phyloP scores from a whole-genome alignment of 1,140 invertebrate genomes.

The Colletes latitarsis region DNA sequence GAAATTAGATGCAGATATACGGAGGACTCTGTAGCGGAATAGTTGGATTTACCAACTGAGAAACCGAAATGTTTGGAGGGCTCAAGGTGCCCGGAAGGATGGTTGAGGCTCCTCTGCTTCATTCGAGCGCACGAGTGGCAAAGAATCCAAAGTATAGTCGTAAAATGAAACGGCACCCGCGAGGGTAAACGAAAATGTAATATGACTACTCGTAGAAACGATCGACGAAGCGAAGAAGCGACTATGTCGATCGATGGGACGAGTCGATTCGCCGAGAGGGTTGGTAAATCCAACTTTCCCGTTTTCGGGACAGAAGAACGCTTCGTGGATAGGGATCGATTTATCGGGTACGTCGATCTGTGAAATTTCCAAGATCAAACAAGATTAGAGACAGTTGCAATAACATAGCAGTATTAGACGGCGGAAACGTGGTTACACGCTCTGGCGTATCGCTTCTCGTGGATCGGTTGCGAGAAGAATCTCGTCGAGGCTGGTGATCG shows the following conservation, averaged over 20 bases:
- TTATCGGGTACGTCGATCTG: conserved; percentile 30
- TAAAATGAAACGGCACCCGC: not conserved
- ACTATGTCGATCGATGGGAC: not conserved
- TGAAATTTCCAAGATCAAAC: conserved; percentile 49
- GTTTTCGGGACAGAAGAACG: conserved; percentile 11
- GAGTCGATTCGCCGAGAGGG: not conserved
- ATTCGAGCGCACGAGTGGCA: not conserved
- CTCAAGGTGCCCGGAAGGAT: too few relatives aligned
- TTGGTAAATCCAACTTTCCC: conserved; percentile 44
- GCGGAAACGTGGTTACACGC: not conserved
- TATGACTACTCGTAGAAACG: not conserved
- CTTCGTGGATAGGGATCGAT: not conserved
- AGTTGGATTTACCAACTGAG: conserved; percentile 44
- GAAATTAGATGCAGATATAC: not conserved
- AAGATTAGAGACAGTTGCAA: conserved; percentile 44
- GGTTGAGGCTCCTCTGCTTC: conserved; percentile 16
- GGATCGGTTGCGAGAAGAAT: not conserved
- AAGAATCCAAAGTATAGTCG: not conserved
- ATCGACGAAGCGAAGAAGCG: conserved; percentile 25
- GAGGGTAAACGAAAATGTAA: not conserved
- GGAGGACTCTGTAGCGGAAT: not conserved
- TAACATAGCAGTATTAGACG: conserved; percentile 6
- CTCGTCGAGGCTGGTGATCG: conserved; percentile 16
- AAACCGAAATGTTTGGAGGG: not conserved
- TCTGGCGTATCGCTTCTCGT: not conserved